Conservation (phyloP, 2,113 vertebrate genomes). For the Orthonyx spaldingii region DNA sequence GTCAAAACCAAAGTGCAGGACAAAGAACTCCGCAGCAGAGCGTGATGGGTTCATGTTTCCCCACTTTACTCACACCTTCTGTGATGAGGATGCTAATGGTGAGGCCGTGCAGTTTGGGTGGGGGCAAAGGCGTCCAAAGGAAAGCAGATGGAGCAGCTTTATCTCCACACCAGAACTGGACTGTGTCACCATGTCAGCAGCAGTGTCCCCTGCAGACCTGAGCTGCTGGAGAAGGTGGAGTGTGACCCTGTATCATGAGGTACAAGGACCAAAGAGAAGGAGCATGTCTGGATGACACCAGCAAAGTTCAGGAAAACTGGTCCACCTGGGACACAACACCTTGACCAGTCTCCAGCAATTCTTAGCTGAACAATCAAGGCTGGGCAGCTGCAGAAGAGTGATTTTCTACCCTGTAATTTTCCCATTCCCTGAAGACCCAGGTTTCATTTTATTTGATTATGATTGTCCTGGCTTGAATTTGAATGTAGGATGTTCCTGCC, state of each 20-base stretch:
- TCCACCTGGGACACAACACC: background rate
- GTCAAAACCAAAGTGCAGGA: background rate
- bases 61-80: background rate
- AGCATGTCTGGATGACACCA: background rate
- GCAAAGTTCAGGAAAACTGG: background rate
- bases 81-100: background rate
- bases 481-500: background rate
- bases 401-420: background rate
- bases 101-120: fast-evolving
- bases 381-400: background rate
- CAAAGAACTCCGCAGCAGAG: background rate
- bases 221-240: background rate
- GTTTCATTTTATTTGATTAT: background rate
- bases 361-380: background rate
- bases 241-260: background rate
- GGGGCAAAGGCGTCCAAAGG: background rate
- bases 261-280: background rate
- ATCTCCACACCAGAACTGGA: background rate
- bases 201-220: background rate
- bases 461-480: background rate
- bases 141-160: background rate
- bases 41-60: background rate
- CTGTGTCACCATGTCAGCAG: background rate
- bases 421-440: background rate
- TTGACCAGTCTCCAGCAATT: background rate